Base-by-base conservation (phyloP, 1,140 invertebrate species). In the Nylanderia fulva region DNA sequence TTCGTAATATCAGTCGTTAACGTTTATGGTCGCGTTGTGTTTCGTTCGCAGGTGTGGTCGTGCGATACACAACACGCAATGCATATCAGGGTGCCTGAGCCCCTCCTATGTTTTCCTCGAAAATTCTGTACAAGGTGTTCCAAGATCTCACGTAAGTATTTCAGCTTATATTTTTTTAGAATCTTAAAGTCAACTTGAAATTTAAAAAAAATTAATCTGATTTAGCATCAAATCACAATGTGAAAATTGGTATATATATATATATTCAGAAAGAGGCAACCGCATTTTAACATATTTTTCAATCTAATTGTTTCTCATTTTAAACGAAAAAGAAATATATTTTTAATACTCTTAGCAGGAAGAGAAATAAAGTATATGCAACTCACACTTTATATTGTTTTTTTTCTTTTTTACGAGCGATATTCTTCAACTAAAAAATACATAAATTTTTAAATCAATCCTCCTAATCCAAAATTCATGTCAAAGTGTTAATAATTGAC, bases 11-110 rank as follows among this genome's bases (percentile, higher is more conserved):
- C 66, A 8, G 15, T 3, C 27, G 77, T 45, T 82, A 36, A 72
- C 77, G 66, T 76, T 75, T 80, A 71, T 42, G 69, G 71, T 68
- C 66, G 60, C 85, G 56, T 74, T 71, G 69, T 48, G 15, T 60
- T 54, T 74, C 42, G 36, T 48, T 29, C 82, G 72, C 48, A 68
- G 66, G 68, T 29, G 56, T 76, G 77, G 79, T 39, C 52, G 64
- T 9, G 18, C 39, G 61, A 13, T 27, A n/a, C 36, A n/a, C 36
- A 54, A 18, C 88, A 89, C 88, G 88, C 88, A 79, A 88, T 66
- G 58, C 52, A 52, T 87, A 90, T 87, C 82, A 80, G 54, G 9
- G 27, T 56, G 21, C 11, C 15, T 27, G 15, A 7, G 36, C 33
- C 11, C 61, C 9, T 36, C 54, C 0, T 15, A 9, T 27, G 66